A percentile compares a stretch with the other conserved stretches of the same genome.
These are phyloP conservation scores for Drosophila gunungcola DNA, from an alignment of 1,140 invertebrate genomes.

Conservation along the genomic window DNA sequence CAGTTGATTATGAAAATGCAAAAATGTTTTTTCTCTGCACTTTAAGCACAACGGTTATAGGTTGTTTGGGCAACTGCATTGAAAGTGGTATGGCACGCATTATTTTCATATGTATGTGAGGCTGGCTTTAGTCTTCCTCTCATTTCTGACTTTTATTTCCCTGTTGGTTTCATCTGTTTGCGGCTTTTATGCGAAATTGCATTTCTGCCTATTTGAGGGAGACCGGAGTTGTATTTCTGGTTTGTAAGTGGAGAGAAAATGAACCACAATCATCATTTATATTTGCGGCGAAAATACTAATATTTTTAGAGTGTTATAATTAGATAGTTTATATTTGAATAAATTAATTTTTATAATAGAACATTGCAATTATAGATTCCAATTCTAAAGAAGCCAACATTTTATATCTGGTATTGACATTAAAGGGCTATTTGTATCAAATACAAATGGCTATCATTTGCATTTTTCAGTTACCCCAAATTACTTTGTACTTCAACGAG, in stretches of 20 bases:
- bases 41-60: conserved; percentile 3
- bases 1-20: neutral
- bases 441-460: conserved; percentile 1
- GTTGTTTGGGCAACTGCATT: conserved; percentile 38
- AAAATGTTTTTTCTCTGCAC: conserved; percentile 1
- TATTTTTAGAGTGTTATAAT: neutral
- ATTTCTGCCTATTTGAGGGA: conserved; percentile 34
- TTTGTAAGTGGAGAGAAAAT: conserved; percentile 14
- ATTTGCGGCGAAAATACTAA: no score
- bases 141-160: conserved; percentile 55
- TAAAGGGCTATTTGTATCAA: conserved; percentile 1
- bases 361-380: neutral
- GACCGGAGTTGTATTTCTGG: conserved; percentile 13
- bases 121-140: conserved; percentile 40
- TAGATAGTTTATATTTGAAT: neutral
- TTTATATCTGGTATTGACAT: neutral
- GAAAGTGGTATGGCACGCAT: conserved; percentile 59
- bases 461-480: neutral
- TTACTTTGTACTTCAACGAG: conserved; percentile 17
- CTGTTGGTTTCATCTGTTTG: conserved; percentile 72
- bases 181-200: conserved; percentile 77
- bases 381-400: neutral
- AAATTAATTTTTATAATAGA: neutral
- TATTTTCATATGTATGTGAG: conserved; percentile 75
- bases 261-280: conserved; percentile 17